phyloP scores from a whole-genome alignment of 2,888 invertebrate genomes.

The Oscheius onirici region DNA sequence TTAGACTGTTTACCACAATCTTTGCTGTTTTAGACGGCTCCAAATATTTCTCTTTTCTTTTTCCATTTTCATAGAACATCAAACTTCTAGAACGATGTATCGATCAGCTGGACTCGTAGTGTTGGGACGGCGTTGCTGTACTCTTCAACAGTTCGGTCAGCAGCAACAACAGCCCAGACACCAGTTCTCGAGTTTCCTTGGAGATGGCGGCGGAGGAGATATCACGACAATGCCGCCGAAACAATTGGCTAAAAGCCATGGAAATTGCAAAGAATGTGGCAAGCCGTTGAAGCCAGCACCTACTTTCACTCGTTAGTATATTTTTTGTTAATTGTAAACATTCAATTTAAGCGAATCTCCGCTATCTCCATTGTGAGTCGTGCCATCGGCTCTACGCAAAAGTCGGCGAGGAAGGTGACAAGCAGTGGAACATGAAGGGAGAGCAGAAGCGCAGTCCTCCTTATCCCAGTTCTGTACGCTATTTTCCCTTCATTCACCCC shows the following conservation, averaged over 20 bases:
- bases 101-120: conserved; percentile 20
- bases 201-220: conserved; percentile 41
- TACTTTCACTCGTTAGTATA: conserved; percentile 57
- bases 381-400: conserved; percentile 63
- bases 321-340: not conserved
- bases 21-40: not conserved
- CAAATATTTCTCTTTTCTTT: not conserved
- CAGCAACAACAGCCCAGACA: conserved; percentile 4
- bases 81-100: not conserved
- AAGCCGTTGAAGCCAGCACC: conserved; percentile 61
- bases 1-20: not conserved
- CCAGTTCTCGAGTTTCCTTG: conserved; percentile 4
- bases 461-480: conserved; percentile 40
- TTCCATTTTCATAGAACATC: not conserved
- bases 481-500: too few species aligned
- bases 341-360: conserved; percentile 55
- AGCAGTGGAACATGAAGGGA: conserved; percentile 38
- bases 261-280: conserved; percentile 62
- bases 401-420: conserved; percentile 44
- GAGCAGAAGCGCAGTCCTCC: conserved; percentile 52
- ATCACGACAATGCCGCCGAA: conserved; percentile 48
- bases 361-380: conserved; percentile 63
- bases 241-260: conserved; percentile 46
- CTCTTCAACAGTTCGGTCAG: conserved; percentile 2
- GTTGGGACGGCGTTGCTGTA: conserved; percentile 3